Evolutionary conservation across 2,797 vertebrate species (phyloP), one percentile per base, ranked within the genome.

Genomic region (Scleropages formosus): DNA sequence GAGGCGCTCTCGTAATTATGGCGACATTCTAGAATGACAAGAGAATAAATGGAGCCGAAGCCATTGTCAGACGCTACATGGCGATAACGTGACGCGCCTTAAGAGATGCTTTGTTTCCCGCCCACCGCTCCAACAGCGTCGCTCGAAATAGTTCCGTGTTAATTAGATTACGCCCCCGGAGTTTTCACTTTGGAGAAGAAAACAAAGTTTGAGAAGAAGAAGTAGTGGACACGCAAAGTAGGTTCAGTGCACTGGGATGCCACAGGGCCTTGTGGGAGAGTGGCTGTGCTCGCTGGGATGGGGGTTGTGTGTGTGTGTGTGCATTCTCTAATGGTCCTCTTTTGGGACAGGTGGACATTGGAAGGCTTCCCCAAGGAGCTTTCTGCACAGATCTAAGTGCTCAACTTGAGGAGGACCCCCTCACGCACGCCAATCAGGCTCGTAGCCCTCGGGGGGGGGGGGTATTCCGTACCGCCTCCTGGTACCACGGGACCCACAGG

Each of bases 11-110:
- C 39, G 31, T 70, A 69, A 76, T 49, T 66, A 70, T 51, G 39
- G 66, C 53, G 74, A 61, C 74, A 76, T 76, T 70, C 62, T 39
- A 61, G 39, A 24, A 26, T 16, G 58, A 68, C 53, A 56, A 61
- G 71, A 60, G 59, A 27, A 63, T 46, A 51, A 63, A 75, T n/a
- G 66, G 44, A 51, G 66, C 46, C 44, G 27, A 26, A 53, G 62
- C 62, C 24, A 70, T 67, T 70, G 46, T 76, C 74, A 70, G 74
- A 76, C 44, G 56, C 24, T 16, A 47, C 62, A 70, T 51, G 70
- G 58, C 44, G 49, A 69, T 64, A 64, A 63, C 76, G 24, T 46
- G 53, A 62, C 59, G 62, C 22, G 46, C 20, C 7, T 60, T 16
- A 20, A 56, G 12, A 39, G 4, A 51, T 53, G 62, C 44, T 58